A percentile compares a stretch with the other conserved stretches of the same genome.
These are phyloP conservation scores for Pomatostomus ruficeps DNA, from an alignment of 2,113 vertebrate genomes.

Conservation along the genomic window DNA sequence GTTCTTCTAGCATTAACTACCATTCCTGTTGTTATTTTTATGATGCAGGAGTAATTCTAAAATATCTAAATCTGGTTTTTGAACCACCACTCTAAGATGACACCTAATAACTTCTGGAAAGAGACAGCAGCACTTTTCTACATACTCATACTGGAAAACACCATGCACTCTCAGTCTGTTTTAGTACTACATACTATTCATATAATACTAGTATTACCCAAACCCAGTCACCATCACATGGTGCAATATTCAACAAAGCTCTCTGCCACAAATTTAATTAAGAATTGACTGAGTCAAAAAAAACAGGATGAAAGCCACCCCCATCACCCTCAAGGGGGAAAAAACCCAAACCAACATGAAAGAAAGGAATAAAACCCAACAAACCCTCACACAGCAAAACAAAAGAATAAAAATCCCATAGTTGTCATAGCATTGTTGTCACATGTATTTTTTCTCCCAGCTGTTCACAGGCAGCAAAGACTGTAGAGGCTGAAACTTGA, in stretches of 20 bases:
- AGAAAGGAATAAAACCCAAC: background rate
- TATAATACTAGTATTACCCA: background rate
- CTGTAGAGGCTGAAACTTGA: background rate
- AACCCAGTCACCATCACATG: background rate
- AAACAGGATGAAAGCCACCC: background rate
- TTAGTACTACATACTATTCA: background rate
- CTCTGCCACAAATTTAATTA: background rate
- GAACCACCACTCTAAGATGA: background rate
- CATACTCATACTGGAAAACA: background rate
- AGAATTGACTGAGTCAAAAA: background rate
- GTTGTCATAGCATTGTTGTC: background rate
- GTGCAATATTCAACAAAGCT: background rate
- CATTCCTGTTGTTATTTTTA: background rate
- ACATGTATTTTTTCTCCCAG: background rate
- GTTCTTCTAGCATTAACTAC: background rate
- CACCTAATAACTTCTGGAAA: background rate
- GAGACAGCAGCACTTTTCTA: background rate
- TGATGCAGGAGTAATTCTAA: background rate
- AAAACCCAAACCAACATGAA: background rate
- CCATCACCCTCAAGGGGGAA: background rate
- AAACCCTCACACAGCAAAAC: background rate
- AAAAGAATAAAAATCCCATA: background rate
- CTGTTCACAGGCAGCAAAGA: background rate
- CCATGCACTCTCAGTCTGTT: background rate
- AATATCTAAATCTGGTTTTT: background rate